Conservation (phyloP, 2,113 vertebrate genomes). For the Pristiophorus japonicus region DNA sequence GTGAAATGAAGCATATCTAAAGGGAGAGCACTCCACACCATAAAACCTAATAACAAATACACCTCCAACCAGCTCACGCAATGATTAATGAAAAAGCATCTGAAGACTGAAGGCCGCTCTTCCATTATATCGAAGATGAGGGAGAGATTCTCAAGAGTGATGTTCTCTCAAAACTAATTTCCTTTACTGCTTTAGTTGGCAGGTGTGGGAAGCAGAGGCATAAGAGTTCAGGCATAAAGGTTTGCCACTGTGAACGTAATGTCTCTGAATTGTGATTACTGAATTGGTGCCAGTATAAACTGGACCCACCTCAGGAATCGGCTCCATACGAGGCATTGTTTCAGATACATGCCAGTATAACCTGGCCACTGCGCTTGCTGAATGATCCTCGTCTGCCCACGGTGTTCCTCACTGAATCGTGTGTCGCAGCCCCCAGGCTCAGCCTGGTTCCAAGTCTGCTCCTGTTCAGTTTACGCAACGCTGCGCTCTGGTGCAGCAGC, state of each 20-base stretch:
- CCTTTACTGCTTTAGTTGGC: neutral
- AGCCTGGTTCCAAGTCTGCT: neutral
- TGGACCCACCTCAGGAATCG: neutral
- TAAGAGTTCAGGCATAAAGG: neutral
- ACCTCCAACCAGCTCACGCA: neutral
- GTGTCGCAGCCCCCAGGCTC: neutral
- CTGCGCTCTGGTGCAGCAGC: too few relatives aligned
- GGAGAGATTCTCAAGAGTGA: neutral
- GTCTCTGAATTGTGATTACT: neutral
- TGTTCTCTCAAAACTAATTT: neutral
- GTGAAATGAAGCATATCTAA: neutral
- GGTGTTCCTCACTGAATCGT: neutral
- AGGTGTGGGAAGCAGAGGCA: neutral
- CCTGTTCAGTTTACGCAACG: too few relatives aligned
- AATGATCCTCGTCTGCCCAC: neutral
- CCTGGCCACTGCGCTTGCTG: neutral
- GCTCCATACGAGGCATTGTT: neutral
- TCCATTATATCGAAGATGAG: conserved; percentile 11
- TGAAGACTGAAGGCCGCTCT: neutral
- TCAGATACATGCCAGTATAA: conserved; percentile 4
- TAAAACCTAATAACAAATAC: neutral
- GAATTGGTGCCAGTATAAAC: neutral
- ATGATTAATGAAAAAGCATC: neutral
- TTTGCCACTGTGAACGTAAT: neutral
- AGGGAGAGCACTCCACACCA: neutral